Percentiles rank a stretch among this genome's conserved stretches.
Conservation (phyloP, 2,888 invertebrate species). For the Apodemia zela region DNA sequence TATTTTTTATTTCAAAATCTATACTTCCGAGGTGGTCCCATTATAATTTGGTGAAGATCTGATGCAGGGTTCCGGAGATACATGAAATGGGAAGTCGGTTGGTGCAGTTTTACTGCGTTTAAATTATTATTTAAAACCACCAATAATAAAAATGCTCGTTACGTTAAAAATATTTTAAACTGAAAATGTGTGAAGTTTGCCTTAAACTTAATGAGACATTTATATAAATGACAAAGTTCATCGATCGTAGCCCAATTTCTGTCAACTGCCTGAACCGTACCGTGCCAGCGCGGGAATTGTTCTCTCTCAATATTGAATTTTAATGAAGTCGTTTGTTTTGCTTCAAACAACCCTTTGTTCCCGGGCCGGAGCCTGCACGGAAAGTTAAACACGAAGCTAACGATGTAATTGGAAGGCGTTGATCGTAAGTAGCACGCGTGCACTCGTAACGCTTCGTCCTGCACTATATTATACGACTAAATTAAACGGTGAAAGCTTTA, state of each 20-base stretch:
- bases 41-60: too few species aligned
- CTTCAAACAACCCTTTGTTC: slow-evolving; percentile 3
- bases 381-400: background rate
- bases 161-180: too few species aligned
- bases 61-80: too few species aligned
- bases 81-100: too few species aligned
- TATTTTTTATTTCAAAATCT: too few species aligned
- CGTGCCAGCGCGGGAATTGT: background rate
- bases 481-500: background rate
- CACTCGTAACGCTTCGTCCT: background rate
- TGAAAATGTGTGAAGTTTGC: too few species aligned
- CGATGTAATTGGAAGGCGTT: background rate
- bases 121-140: background rate
- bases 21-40: too few species aligned
- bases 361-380: background rate
- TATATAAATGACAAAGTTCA: background rate
- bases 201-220: background rate
- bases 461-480: too few species aligned
- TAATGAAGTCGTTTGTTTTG: slow-evolving; percentile 1
- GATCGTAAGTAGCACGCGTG: background rate
- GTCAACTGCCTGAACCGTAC: too few species aligned
- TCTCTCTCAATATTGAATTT: background rate
- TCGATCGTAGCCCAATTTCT: background rate
- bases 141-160: too few species aligned
- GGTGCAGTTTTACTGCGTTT: too few species aligned